Percentiles rank a stretch among this genome's conserved stretches.
Conservation (phyloP, 2,888 invertebrate genomes). For the Chrysina gloriosa region DNA sequence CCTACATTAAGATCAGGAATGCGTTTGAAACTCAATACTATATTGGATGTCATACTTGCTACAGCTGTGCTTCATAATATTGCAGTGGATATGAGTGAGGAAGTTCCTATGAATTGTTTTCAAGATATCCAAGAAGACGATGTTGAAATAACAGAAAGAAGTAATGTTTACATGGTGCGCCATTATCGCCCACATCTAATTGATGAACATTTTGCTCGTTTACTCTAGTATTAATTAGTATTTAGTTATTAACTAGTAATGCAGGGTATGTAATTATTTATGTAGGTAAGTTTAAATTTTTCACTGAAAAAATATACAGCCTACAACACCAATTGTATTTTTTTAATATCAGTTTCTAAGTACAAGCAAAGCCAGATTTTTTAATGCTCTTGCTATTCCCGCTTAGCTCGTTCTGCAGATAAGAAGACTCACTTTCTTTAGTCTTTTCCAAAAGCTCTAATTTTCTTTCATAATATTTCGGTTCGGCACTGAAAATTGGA, state of each 20-base stretch:
- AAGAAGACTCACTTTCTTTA: background rate
- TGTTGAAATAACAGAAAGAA: too few species aligned
- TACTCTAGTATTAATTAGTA: too few species aligned
- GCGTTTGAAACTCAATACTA: background rate
- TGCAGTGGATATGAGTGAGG: constrained; percentile 49
- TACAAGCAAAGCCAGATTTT: background rate
- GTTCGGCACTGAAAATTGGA: background rate
- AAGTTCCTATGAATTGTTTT: background rate
- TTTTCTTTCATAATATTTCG: background rate
- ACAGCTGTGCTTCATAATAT: constrained; percentile 54
- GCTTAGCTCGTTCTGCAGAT: too few species aligned
- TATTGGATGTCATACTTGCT: too few species aligned
- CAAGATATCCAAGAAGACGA: background rate
- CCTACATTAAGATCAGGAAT: background rate
- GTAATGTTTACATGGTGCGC: background rate
- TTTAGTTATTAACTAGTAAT: too few species aligned
- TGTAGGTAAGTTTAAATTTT: background rate
- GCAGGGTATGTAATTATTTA: background rate
- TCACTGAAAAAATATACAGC: too few species aligned
- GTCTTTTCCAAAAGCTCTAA: background rate
- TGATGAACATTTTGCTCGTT: background rate
- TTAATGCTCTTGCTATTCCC: background rate
- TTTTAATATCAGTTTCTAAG: background rate
- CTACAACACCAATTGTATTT: background rate
- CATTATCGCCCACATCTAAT: background rate